These are phyloP conservation scores for Cyrtorhinus lividipennis DNA, from an alignment of 1,140 invertebrate species.

Conservation along the genomic window DNA sequence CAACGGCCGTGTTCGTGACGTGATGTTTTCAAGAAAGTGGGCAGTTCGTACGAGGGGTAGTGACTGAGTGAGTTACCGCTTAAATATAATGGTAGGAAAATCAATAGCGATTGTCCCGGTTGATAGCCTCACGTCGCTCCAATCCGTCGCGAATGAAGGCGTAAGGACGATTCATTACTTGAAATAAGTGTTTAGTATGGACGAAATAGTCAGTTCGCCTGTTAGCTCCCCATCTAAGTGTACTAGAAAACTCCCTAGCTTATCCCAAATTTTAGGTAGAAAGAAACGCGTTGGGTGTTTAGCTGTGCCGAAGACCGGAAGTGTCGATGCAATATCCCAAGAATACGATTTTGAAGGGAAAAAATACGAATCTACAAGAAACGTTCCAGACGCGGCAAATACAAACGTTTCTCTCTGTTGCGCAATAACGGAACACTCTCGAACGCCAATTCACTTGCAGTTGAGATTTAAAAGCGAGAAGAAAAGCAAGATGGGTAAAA, in stretches of 20 bases:
- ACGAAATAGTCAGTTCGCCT: not conserved
- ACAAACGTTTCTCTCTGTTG: slow-evolving; percentile 26
- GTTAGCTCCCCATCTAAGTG: not conserved
- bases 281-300: slow-evolving; percentile 8
- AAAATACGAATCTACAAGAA: not conserved
- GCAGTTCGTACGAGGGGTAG: not conserved
- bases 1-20: not conserved
- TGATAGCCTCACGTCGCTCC: not conserved
- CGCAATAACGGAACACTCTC: slow-evolving; percentile 24
- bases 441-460: slow-evolving; percentile 18
- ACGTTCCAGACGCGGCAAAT: not conserved
- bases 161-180: not conserved
- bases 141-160: not conserved
- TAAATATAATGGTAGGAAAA: not conserved
- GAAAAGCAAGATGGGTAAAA: slow-evolving; percentile 15
- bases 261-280: slow-evolving; percentile 4
- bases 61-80: too few relatives aligned
- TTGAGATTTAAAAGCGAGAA: slow-evolving; percentile 11
- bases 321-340: slow-evolving; percentile 1
- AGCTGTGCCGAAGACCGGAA: slow-evolving; percentile 7
- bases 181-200: not conserved
- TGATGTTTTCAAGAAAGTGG: not conserved
- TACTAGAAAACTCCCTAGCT: not conserved
- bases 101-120: not conserved
- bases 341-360: not conserved